phyloP scores from a whole-genome alignment of 1,140 invertebrate species.

The Apis cerana region DNA sequence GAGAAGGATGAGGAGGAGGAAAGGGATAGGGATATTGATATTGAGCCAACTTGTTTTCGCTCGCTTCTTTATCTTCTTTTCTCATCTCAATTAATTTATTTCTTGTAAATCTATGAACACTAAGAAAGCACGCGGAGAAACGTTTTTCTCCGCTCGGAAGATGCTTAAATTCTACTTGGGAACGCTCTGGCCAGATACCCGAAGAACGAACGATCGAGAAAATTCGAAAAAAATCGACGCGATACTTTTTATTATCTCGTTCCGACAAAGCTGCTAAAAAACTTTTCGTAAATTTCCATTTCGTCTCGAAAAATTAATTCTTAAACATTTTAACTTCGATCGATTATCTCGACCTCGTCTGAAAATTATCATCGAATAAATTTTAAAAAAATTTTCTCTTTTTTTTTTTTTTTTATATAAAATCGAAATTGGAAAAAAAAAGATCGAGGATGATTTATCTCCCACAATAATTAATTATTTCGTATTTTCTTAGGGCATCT shows the following conservation, averaged over 20 bases:
- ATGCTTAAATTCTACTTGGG: conserved; percentile 69
- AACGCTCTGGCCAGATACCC: conserved; percentile 60
- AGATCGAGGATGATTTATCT: not conserved
- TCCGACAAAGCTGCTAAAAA: too few relatives aligned
- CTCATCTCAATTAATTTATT: conserved; percentile 77
- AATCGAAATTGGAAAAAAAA: not conserved
- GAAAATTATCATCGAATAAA: too few relatives aligned
- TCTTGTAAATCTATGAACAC: conserved; percentile 79
- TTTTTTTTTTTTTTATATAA: not conserved
- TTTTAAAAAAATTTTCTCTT: too few relatives aligned
- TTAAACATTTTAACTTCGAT: too few relatives aligned
- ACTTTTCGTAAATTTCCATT: not conserved
- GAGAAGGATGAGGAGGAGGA: not conserved
- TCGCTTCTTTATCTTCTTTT: conserved; percentile 53
- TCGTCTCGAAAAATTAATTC: not conserved
- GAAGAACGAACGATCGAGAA: conserved; percentile 5
- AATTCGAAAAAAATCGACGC: not conserved
- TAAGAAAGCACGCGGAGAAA: conserved; percentile 78
- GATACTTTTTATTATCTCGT: too few relatives aligned
- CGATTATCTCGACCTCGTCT: too few relatives aligned
- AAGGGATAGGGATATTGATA: conserved; percentile 12
- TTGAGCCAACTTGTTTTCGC: conserved; percentile 28
- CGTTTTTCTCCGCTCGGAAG: conserved; percentile 69
- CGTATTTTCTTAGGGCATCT: conserved; percentile 43
- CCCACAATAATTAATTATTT: not conserved